These are phyloP conservation scores for Acrobasis suavella DNA, from an alignment of 2,888 invertebrate genomes.

Conservation along the genomic window DNA sequence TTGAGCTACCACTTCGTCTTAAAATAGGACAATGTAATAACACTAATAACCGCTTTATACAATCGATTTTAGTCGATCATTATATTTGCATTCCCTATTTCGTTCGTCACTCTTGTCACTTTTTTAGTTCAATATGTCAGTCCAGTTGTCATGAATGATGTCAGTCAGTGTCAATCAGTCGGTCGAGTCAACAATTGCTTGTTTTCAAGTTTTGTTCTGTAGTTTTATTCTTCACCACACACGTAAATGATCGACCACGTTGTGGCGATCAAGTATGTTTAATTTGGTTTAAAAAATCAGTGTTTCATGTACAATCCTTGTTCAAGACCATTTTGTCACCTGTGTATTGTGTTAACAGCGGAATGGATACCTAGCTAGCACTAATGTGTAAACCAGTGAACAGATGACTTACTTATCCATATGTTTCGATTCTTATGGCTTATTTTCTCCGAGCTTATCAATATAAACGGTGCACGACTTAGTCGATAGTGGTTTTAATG, in stretches of 20 bases:
- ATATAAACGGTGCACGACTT: conserved; percentile 48
- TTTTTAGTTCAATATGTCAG: neutral
- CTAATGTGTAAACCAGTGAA: conserved; percentile 69
- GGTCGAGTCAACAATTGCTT: conserved; percentile 22
- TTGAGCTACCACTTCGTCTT: too few relatives aligned
- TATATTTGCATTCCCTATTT: neutral
- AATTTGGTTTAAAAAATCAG: conserved; percentile 38
- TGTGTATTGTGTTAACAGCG: conserved; percentile 45
- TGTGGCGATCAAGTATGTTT: conserved; percentile 49
- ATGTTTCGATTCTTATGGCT: conserved; percentile 65
- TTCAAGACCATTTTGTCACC: conserved; percentile 39
- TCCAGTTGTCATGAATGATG: conserved; percentile 25
- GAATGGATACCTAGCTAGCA: conserved; percentile 41
- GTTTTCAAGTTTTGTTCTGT: conserved; percentile 48
- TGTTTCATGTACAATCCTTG: conserved; percentile 40
- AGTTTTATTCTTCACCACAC: conserved; percentile 55
- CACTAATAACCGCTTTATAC: too few relatives aligned
- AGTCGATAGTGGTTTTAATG: conserved; percentile 68
- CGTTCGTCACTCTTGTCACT: neutral
- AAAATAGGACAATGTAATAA: too few relatives aligned
- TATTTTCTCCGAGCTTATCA: conserved; percentile 48
- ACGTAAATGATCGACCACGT: conserved; percentile 50
- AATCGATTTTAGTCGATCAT: neutral
- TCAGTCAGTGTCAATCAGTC: conserved; percentile 32
- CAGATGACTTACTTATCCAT: conserved; percentile 73